Percentiles rank a stretch among this genome's conserved stretches.
phyloP scores from a whole-genome alignment of 2,797 vertebrate genomes.

The Sebastes kiyomatsui region DNA sequence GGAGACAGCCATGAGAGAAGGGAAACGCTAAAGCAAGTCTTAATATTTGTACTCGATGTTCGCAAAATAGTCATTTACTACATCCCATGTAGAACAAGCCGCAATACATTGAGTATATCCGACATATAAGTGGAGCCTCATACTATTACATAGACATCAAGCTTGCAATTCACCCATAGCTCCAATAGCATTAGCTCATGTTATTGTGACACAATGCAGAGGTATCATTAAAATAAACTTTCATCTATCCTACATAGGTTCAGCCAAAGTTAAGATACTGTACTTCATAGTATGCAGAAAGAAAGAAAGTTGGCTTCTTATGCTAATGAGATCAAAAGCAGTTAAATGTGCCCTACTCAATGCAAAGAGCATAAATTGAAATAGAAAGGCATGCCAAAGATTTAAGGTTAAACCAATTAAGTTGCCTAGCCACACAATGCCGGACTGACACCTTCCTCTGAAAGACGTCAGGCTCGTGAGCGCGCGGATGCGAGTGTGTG shows the following conservation, averaged over 20 bases:
- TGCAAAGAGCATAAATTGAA: slow-evolving; percentile 38
- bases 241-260: background rate
- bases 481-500: slow-evolving; percentile 4
- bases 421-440: slow-evolving; percentile 59
- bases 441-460: slow-evolving; percentile 45
- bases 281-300: slow-evolving; percentile 10
- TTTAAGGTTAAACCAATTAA: slow-evolving; percentile 79
- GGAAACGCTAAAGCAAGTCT: no score
- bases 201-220: background rate
- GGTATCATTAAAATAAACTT: background rate
- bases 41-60: no score
- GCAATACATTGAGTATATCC: background rate
- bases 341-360: slow-evolving; percentile 17
- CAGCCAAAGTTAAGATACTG: slow-evolving; percentile 17
- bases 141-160: background rate
- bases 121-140: background rate
- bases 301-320: slow-evolving; percentile 22
- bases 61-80: no score
- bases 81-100: background rate
- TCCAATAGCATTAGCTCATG: background rate
- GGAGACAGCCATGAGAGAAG: no score
- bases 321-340: slow-evolving; percentile 21
- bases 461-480: slow-evolving; percentile 35
- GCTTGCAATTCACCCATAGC: background rate
- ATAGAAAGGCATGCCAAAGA: slow-evolving; percentile 61